Evolutionary conservation across 2,797 vertebrate genomes (phyloP), one percentile per base, ranked within the genome.

Genomic region (Xiphophorus birchmanni): DNA sequence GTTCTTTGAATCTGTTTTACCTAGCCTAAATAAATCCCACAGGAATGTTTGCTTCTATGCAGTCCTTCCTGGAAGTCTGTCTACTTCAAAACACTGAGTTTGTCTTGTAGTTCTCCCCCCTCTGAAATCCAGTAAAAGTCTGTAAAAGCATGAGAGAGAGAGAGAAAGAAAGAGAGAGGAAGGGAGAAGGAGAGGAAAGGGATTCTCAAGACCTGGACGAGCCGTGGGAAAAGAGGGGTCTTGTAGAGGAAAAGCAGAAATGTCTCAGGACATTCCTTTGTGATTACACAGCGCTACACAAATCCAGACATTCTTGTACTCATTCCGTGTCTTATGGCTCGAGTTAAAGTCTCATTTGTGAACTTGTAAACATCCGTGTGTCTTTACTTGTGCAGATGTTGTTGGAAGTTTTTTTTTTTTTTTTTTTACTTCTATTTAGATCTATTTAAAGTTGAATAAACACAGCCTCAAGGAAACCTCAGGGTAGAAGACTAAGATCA

Each of bases 211-310:
- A 95, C 88, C 93, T 94, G 93, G 89, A 93, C 88, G 8, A 93
- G 93, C 88, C 95, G 94, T 95, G 95, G 95, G 95, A 95, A 95
- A 95, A 93, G 92, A 95, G 91, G 89, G 94, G 91, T 93, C 93
- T 95, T 90, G 93, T 84, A 90, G 91, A 95, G 94, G 94, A 95
- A 95, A 94, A 94, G 94, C 94, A 91, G 92, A 95, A 95, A 94
- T 94, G 94, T 95, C 94, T 95, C 92, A 91, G 93, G 95, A 95
- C 95, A 96, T 96, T 96, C 95, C 95, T 95, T 94, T 94, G 95
- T 94, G 96, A 96, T 96, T 96, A 96, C 95, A 95, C 94, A 95
- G 93, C 78, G 88, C 92, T 86, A 91, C 89, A 95, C 92, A 94
- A 94, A 94, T 95, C 94, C 95, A 95, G 93, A 95, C 95, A 96